Base-by-base conservation (phyloP, 2,888 invertebrate genomes). In the Calameuta filiformis region DNA sequence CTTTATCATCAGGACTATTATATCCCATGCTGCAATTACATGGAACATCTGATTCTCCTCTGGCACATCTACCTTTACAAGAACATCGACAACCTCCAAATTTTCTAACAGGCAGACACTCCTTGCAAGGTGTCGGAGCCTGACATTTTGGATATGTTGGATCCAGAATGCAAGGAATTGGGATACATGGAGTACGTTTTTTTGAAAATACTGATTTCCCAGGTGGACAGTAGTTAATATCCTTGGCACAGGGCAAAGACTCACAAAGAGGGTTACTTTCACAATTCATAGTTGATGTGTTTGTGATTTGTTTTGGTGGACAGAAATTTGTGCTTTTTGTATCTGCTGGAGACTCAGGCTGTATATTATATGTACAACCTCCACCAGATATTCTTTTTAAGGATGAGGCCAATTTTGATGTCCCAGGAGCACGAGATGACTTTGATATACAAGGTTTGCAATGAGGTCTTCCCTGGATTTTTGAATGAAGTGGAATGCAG, bases 1-100 rank as follows among this genome's bases (percentile, higher is more conserved):
- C 80, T 15, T 78, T 80, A n/a, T 83, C 78, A 3, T 76, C 76
- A 0, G 76, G 71, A n/a, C 68, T 76, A 37, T 75, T 74, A 15
- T 80, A 75, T 35, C 35, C 77, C 11, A 78, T 76, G 15, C 80
- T 81, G 74, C 88, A 88, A 69, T 85, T 81, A 56, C 87, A 87
- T 1, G 77, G 75, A 33, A 76, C 77, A 6, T 78, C 75, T 1
- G 86, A 84, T 15, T 81, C 78, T 12, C 79, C 78, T 4, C 34
- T 71, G 0, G 82, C 80, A 35, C 82, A 86, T 35, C 85, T 85
- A 56, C 83, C 84, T 73, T 79, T 80, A 77, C 86, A 85, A n/a
- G 85, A 82, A 74, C 85, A 86, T 11, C 78, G 79, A 73, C 84
- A 84, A 56, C 78, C 78, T n/a, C 73, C 78, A 71, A 71, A 56